Conservation (phyloP, 2,113 vertebrate genomes). For the Xiphias gladius region DNA sequence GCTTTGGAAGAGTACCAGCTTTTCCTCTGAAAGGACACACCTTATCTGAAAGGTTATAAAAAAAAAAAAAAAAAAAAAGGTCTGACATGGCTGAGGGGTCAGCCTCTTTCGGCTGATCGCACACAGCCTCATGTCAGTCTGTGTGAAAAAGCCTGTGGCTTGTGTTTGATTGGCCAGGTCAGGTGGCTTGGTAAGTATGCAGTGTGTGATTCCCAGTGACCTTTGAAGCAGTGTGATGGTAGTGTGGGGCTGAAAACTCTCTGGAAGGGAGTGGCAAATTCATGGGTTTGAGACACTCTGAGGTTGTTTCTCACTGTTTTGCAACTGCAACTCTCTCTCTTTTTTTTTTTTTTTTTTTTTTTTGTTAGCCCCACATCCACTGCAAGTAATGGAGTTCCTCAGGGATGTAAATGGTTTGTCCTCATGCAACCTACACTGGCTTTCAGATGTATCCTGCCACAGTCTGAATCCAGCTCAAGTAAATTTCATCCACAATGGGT, state of each 20-base stretch:
- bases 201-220: constrained; percentile 69
- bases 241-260: constrained; percentile 33
- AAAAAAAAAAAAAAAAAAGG: constrained; percentile 66
- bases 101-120: constrained; percentile 72
- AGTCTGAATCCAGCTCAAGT: constrained; percentile 36
- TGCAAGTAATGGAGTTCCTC: constrained; percentile 58
- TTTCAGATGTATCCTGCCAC: constrained; percentile 44
- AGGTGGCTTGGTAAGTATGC: constrained; percentile 71
- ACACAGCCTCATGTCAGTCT: constrained; percentile 59
- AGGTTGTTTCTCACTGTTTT: constrained; percentile 41
- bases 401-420: constrained; percentile 57
- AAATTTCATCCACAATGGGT: constrained; percentile 52
- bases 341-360: neutral
- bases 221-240: constrained; percentile 64
- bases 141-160: constrained; percentile 64
- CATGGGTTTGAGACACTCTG: constrained; percentile 20
- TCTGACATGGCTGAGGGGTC: constrained; percentile 65
- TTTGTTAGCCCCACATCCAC: constrained; percentile 40
- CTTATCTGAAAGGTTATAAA: constrained; percentile 68
- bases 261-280: constrained; percentile 28
- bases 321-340: constrained; percentile 9
- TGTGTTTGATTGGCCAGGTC: constrained; percentile 75
- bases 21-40: constrained; percentile 32
- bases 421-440: constrained; percentile 44
- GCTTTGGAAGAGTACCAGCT: constrained; percentile 13